Conservation (phyloP, 2,113 vertebrate genomes). For the Prolemur simus region DNA sequence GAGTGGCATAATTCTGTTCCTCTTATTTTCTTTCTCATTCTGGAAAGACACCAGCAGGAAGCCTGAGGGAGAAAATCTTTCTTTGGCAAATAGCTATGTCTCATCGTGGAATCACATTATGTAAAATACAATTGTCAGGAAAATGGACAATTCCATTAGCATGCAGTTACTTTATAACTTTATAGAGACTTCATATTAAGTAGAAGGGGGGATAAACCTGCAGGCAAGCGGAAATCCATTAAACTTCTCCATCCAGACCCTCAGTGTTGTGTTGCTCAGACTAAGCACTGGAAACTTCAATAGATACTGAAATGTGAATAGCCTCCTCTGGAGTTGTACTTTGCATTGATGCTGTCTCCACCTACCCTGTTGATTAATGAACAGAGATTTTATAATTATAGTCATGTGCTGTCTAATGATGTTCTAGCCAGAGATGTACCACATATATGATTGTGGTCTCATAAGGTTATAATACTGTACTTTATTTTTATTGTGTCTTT, state of each 20-base stretch:
- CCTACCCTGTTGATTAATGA: neutral
- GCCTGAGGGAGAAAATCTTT: neutral
- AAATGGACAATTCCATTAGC: neutral
- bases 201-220: neutral
- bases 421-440: neutral
- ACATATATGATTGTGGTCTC: neutral
- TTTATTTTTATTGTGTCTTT: neutral
- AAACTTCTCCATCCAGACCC: neutral
- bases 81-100: neutral
- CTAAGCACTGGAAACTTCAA: fast-evolving
- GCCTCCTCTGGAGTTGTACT: fast-evolving
- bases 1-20: neutral
- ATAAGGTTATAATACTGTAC: neutral
- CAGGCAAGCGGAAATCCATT: neutral
- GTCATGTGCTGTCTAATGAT: neutral
- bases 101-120: neutral
- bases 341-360: neutral
- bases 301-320: neutral
- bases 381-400: neutral
- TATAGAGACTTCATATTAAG: neutral
- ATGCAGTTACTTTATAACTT: neutral
- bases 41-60: neutral
- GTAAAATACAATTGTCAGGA: neutral
- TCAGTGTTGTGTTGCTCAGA: neutral
- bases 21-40: neutral